phyloP scores from a whole-genome alignment of 2,797 vertebrate genomes.

The Lycodopsis pacificus region DNA sequence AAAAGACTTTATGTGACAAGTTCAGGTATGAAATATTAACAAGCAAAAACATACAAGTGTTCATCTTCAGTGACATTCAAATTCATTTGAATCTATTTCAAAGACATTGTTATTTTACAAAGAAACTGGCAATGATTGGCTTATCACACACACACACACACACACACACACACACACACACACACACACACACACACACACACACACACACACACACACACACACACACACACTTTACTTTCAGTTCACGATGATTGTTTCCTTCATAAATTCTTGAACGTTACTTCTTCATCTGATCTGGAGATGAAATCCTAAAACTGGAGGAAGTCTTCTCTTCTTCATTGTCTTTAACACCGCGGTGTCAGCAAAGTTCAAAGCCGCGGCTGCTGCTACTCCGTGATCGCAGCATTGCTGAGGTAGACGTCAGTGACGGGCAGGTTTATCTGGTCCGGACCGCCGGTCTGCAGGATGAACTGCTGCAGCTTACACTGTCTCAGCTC shows the following conservation, averaged over 20 bases:
- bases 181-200: no score
- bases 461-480: constrained; percentile 94
- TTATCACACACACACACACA: background rate
- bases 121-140: background rate
- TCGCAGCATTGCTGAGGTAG: constrained; percentile 53
- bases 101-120: background rate
- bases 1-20: background rate
- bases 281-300: background rate
- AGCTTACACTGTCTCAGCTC: constrained; percentile 93
- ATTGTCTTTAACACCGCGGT: background rate
- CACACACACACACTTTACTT: background rate
- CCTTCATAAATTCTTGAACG: background rate
- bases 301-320: background rate
- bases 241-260: background rate
- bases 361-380: background rate
- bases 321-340: background rate
- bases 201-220: no score
- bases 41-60: background rate
- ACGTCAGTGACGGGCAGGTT: background rate
- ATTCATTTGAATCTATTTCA: background rate
- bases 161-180: no score
- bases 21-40: background rate
- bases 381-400: constrained; percentile 49
- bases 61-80: background rate
- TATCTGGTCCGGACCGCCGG: constrained; percentile 73